Evolutionary conservation across 2,888 invertebrate genomes (phyloP).

Genomic region (Salticus scenicus): DNA sequence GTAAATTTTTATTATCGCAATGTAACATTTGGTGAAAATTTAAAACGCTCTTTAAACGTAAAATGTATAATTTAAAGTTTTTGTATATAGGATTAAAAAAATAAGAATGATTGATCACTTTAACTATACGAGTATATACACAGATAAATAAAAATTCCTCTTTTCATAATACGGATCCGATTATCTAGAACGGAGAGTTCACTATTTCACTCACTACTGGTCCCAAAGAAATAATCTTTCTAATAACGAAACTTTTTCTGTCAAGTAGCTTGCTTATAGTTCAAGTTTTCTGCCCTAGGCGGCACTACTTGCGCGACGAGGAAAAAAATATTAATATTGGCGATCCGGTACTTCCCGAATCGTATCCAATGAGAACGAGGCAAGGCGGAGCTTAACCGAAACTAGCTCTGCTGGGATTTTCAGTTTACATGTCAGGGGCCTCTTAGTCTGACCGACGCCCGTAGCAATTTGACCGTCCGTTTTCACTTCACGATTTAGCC

Average conservation of each 20-base stretch:
- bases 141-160: too few species aligned
- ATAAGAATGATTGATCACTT: too few species aligned
- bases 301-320: conserved; percentile 30
- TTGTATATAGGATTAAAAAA: too few species aligned
- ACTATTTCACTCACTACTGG: too few species aligned
- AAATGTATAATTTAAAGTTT: too few species aligned
- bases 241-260: not conserved
- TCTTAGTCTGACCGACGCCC: conserved; percentile 53
- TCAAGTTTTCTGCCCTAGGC: conserved; percentile 26
- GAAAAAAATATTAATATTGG: conserved; percentile 47
- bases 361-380: conserved; percentile 43
- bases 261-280: not conserved
- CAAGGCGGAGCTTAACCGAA: conserved; percentile 47
- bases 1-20: too few species aligned
- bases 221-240: too few species aligned
- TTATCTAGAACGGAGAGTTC: too few species aligned
- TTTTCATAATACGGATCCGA: too few species aligned
- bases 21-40: too few species aligned
- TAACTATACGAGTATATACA: too few species aligned
- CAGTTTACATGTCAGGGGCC: conserved; percentile 65
- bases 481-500: not conserved
- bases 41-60: too few species aligned
- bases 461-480: conserved; percentile 54
- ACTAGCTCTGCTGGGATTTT: conserved; percentile 58
- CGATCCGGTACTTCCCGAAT: conserved; percentile 41